phyloP scores from a whole-genome alignment of 2,888 invertebrate genomes.

The Limnephilus lunatus region DNA sequence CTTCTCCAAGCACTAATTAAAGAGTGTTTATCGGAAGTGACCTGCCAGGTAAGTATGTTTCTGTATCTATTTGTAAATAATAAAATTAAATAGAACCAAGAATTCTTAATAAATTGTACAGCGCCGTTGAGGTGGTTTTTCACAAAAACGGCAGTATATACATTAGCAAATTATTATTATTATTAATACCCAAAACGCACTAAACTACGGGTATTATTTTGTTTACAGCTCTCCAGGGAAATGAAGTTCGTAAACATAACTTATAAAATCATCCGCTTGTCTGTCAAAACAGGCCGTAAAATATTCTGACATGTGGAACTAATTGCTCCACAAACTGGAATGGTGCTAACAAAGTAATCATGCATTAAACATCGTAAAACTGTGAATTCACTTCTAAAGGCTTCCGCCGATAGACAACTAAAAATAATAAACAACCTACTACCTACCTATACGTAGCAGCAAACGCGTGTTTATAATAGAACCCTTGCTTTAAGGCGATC shows the following conservation, averaged over 20 bases:
- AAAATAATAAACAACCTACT: neutral
- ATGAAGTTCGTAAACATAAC: neutral
- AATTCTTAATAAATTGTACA: too few species aligned
- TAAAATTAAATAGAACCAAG: too few species aligned
- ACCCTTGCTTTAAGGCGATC: neutral
- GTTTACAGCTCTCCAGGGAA: slow-evolving; percentile 12
- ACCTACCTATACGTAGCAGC: neutral
- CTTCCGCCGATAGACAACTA: neutral
- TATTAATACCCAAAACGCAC: neutral
- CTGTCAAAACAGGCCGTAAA: slow-evolving; percentile 27
- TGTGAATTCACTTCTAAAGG: slow-evolving; percentile 10
- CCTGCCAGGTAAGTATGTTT: too few species aligned
- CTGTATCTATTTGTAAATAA: too few species aligned
- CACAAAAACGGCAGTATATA: too few species aligned
- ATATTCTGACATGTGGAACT: slow-evolving; percentile 22
- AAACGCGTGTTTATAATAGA: neutral
- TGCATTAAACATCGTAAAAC: slow-evolving; percentile 38
- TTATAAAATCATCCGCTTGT: neutral
- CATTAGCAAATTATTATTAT: too few species aligned
- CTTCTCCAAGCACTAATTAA: too few species aligned
- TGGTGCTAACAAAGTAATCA: slow-evolving; percentile 18
- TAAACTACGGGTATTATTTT: neutral
- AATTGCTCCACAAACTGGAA: neutral
- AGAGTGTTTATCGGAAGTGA: too few species aligned
- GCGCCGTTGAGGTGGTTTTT: too few species aligned